Percentiles rank a stretch among this genome's conserved stretches.
These are phyloP conservation scores for Drosophila funebris DNA, from an alignment of 1,140 invertebrate species.

Conservation along the genomic window DNA sequence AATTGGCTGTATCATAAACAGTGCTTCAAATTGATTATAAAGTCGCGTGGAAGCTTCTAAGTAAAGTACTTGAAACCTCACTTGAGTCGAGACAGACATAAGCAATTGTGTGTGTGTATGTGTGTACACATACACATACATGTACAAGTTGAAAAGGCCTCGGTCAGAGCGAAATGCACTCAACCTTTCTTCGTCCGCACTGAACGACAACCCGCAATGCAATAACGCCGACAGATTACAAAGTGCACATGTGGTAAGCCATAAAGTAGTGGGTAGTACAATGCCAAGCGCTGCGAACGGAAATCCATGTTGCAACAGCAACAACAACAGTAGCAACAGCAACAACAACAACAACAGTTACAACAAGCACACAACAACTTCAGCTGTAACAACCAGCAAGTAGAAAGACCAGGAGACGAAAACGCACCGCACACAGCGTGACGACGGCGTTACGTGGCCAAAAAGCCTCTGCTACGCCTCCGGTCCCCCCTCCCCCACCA, in stretches of 20 bases:
- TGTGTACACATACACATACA: neutral
- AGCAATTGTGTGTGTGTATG: neutral
- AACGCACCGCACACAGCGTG: slow-evolving; percentile 24
- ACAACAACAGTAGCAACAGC: slow-evolving; percentile 36
- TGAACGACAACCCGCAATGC: slow-evolving; percentile 55
- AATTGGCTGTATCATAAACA: slow-evolving; percentile 57
- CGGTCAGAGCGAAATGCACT: slow-evolving; percentile 68
- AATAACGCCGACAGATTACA: slow-evolving; percentile 81
- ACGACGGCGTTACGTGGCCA: slow-evolving; percentile 19
- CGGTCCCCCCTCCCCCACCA: neutral
- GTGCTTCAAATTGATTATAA: slow-evolving; percentile 43
- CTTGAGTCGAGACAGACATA: slow-evolving; percentile 10
- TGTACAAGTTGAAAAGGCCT: slow-evolving; percentile 28
- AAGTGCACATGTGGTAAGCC: slow-evolving; percentile 81
- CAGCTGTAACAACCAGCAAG: slow-evolving; percentile 7
- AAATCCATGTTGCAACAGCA: slow-evolving; percentile 68
- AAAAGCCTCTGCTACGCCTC: slow-evolving; percentile 20
- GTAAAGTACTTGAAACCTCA: slow-evolving; percentile 39
- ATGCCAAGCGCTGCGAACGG: slow-evolving; percentile 40
- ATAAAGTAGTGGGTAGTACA: slow-evolving; percentile 62
- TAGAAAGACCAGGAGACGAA: slow-evolving; percentile 11
- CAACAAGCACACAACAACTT: slow-evolving; percentile 43
- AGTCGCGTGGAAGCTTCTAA: slow-evolving; percentile 38
- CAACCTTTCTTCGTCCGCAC: slow-evolving; percentile 44
- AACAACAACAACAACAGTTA: slow-evolving; percentile 5